Evolutionary conservation across 2,888 invertebrate genomes (phyloP).

Genomic region (Scaptomyza caliginosa): DNA sequence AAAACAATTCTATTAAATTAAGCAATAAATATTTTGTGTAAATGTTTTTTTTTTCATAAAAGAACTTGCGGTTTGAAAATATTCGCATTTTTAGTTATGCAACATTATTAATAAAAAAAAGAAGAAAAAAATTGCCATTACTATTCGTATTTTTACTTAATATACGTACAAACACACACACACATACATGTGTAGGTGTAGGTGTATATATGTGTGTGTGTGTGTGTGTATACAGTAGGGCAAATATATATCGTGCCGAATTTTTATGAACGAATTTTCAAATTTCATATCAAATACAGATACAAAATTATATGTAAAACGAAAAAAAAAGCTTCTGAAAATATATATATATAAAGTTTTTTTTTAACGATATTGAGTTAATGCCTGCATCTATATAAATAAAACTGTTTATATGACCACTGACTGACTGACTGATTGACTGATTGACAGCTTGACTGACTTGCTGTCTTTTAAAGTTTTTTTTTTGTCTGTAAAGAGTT

Average conservation of each 20-base stretch:
- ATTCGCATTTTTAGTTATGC: conserved; percentile 53
- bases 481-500: too few relatives aligned
- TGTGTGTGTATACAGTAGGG: conserved; percentile 14
- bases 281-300: conserved; percentile 8
- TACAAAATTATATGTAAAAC: conserved; percentile 19
- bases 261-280: conserved; percentile 39
- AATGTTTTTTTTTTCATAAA: background rate
- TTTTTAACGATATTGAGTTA: background rate
- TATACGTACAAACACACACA: conserved; percentile 10
- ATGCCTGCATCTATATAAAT: conserved; percentile 1
- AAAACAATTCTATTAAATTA: background rate
- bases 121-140: conserved; percentile 21
- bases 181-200: background rate
- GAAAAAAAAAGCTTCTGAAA: background rate
- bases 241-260: conserved; percentile 12
- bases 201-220: background rate
- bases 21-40: background rate
- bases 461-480: background rate
- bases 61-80: conserved; percentile 8
- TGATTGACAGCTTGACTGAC: background rate
- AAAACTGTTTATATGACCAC: background rate
- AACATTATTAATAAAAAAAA: conserved; percentile 49
- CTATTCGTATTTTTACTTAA: conserved; percentile 19
- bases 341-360: background rate
- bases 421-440: background rate